Evolutionary conservation across 2,797 vertebrate genomes (phyloP).

Genomic region (Champsocephalus esox): DNA sequence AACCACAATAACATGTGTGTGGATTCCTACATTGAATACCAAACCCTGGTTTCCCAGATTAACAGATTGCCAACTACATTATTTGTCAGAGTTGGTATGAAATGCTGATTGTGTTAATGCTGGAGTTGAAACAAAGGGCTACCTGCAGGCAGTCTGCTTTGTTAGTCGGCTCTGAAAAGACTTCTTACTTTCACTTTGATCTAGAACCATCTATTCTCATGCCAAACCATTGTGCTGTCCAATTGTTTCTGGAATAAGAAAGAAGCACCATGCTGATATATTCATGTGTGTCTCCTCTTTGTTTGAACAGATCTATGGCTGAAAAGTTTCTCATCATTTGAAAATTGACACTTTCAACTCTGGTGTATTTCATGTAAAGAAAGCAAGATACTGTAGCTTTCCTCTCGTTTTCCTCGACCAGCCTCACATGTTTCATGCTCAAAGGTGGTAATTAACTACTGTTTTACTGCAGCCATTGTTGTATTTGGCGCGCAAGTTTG

Average conservation of each 20-base stretch:
- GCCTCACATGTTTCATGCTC: slow-evolving; percentile 34
- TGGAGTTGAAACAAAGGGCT: slow-evolving; percentile 31
- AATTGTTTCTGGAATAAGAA: slow-evolving; percentile 53
- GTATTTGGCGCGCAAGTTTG: slow-evolving; percentile 52
- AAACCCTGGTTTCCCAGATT: slow-evolving; percentile 14
- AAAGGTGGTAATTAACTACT: slow-evolving; percentile 70
- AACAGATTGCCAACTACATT: slow-evolving; percentile 2
- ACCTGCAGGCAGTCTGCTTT: slow-evolving; percentile 49
- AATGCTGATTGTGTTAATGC: slow-evolving; percentile 35
- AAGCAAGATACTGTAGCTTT: slow-evolving; percentile 43
- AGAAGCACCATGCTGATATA: slow-evolving; percentile 44
- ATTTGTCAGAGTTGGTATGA: slow-evolving; percentile 32
- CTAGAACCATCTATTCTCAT: slow-evolving; percentile 49
- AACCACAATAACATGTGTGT: background rate
- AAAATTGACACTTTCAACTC: background rate
- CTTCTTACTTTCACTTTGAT: slow-evolving; percentile 46
- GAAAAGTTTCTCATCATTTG: slow-evolving; percentile 18
- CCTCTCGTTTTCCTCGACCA: slow-evolving; percentile 35
- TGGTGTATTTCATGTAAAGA: slow-evolving; percentile 38
- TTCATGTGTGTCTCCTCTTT: slow-evolving; percentile 48
- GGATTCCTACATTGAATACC: background rate
- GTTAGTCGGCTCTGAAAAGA: slow-evolving; percentile 50
- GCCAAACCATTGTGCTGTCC: slow-evolving; percentile 39
- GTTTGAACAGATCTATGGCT: slow-evolving; percentile 35
- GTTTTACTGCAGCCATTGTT: slow-evolving; percentile 66